Base-by-base conservation (phyloP, 2,797 vertebrate genomes). In the Sebastes nivosus region DNA sequence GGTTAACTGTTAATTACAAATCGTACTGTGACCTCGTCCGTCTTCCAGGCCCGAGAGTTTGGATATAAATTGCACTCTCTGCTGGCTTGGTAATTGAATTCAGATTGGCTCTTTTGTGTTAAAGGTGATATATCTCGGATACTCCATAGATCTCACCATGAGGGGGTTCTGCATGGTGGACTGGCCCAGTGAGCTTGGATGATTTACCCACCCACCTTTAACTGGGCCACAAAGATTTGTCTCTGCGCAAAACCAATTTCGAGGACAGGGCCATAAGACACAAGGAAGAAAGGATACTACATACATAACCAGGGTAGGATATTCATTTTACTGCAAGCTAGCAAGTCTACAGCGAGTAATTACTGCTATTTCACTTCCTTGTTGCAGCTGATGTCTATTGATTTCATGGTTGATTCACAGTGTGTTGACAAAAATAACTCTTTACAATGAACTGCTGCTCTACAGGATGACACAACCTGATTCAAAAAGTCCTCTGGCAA, bases 71-170 rank as follows among this genome's bases (percentile, higher is more conserved):
- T 88, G 84, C 61, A 30, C 75, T 86, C 68, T 76, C 66, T 83
- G 76, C 76, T 78, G 66, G 70, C 78, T 83, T 75, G 69, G 89
- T 95, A 94, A 95, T 92, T 93, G 85, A 91, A 94, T 94, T 84
- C 81, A 91, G 87, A 95, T 90, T 86, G 92, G 86, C 58, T 90
- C 59, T 84, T 90, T 92, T 92, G 88, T 93, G 80, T 89, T 85
- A 67, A 79, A 55, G 64, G 67, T 87, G 88, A 93, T 91, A 75
- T 87, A 88, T 92, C 76, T 77, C 81, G 73, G 79, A 84, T 78
- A 59, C 66, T 63, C 72, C 81, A 87, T 64, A 88, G 79, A 86
- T 76, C 82, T 63, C 32, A 81, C 61, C 34, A 61, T 72, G 76
- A 68, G 75, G 72, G 70, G 67, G 25, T 54, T 85, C 68, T 82